Conservation (phyloP, 2,113 vertebrate genomes). For the Vidua macroura region DNA sequence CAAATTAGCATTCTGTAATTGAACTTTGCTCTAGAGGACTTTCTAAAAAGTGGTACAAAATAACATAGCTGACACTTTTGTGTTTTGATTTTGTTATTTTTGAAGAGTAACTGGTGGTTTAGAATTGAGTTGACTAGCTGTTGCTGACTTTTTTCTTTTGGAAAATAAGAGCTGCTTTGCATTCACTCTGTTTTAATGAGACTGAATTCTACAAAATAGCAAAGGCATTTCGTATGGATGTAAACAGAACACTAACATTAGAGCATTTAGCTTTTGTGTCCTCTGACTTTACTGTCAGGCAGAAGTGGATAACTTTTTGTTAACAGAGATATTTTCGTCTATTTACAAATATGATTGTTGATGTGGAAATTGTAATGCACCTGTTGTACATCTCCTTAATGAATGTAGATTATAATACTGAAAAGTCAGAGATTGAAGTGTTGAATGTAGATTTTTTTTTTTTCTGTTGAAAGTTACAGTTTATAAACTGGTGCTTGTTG, state of each 20-base stretch:
- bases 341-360: background rate
- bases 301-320: conserved; percentile 27
- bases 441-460: background rate
- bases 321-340: conserved; percentile 13
- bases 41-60: background rate
- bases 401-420: background rate
- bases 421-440: background rate
- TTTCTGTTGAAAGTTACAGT: background rate
- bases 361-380: conserved; percentile 36
- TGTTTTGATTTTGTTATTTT: conserved; percentile 34
- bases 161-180: conserved; percentile 54
- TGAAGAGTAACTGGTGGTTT: conserved; percentile 27
- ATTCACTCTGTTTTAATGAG: conserved; percentile 59
- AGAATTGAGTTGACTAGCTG: conserved; percentile 3
- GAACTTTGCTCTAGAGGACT: conserved; percentile 3
- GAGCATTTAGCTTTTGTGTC: conserved; percentile 49
- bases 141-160: background rate
- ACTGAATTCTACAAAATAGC: conserved; percentile 46
- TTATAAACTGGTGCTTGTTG: conserved; percentile 13
- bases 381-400: conserved; percentile 14
- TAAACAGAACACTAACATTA: conserved; percentile 34
- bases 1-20: background rate
- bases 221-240: conserved; percentile 47
- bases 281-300: conserved; percentile 4
- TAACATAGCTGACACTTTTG: background rate